Percentiles rank a stretch among this genome's conserved stretches.
Conservation (phyloP, 1,140 invertebrate genomes). For the Linepithema humile region DNA sequence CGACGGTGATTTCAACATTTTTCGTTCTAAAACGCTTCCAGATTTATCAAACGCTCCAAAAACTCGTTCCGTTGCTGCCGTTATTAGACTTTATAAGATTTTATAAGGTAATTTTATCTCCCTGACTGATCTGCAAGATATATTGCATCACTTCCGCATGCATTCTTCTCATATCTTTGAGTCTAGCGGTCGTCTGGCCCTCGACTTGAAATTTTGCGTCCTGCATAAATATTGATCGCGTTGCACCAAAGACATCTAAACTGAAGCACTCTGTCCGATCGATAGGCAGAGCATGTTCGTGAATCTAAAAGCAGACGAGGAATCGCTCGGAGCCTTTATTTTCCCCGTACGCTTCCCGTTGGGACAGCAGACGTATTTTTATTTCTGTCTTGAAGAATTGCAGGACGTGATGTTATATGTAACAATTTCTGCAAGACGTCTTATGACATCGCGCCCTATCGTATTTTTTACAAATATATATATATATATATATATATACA, state of each 20-base stretch:
- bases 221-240: conserved; percentile 70
- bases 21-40: background rate
- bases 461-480: background rate
- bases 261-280: conserved; percentile 60
- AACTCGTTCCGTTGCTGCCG: background rate
- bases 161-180: background rate
- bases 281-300: conserved; percentile 65
- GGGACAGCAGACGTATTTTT: conserved; percentile 15
- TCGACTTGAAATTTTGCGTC: conserved; percentile 35
- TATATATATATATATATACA: background rate
- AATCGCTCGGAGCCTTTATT: conserved; percentile 52
- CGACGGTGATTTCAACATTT: background rate
- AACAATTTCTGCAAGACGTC: conserved; percentile 12
- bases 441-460: background rate
- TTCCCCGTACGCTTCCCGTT: conserved; percentile 6
- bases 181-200: background rate
- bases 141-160: background rate
- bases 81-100: background rate
- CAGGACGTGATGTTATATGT: conserved; percentile 15
- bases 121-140: background rate
- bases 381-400: conserved; percentile 6
- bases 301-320: conserved; percentile 70
- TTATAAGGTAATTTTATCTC: background rate
- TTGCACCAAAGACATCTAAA: conserved; percentile 69
- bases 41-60: background rate